phyloP scores from a whole-genome alignment of 2,797 vertebrate species.

The Onychomys leucogaster region DNA sequence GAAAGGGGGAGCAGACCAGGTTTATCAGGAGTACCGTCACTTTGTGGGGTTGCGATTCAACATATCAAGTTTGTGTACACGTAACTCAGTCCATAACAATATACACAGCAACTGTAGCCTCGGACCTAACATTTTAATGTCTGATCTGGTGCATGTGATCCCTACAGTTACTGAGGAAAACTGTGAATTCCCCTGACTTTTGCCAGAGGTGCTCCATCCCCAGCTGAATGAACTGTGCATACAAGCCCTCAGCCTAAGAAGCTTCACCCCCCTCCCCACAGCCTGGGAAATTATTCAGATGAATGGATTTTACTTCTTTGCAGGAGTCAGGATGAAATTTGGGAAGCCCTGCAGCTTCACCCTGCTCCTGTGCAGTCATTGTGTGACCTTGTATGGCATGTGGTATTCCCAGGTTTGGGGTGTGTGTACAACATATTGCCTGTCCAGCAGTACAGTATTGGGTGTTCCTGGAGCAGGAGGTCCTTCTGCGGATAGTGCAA shows the following conservation, averaged over 20 bases:
- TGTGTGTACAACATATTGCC: too few relatives aligned
- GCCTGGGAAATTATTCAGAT: not conserved
- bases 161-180: not conserved
- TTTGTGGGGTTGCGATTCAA: not conserved
- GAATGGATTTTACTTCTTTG: not conserved
- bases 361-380: not conserved
- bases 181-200: not conserved
- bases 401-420: not conserved
- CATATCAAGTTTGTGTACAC: too few relatives aligned
- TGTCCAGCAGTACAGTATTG: not conserved
- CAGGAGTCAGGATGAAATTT: not conserved
- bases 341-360: not conserved
- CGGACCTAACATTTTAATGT: not conserved
- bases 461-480: not conserved
- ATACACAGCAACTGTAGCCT: not conserved
- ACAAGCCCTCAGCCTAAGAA: not conserved
- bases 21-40: not conserved
- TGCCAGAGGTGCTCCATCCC: fast-evolving
- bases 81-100: not conserved
- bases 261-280: not conserved
- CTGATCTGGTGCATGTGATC: not conserved
- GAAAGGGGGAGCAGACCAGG: not conserved
- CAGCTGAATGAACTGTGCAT: not conserved
- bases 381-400: fast-evolving
- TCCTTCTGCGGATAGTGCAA: not conserved